Conservation (phyloP, 2,113 vertebrate genomes). For the Naja naja region DNA sequence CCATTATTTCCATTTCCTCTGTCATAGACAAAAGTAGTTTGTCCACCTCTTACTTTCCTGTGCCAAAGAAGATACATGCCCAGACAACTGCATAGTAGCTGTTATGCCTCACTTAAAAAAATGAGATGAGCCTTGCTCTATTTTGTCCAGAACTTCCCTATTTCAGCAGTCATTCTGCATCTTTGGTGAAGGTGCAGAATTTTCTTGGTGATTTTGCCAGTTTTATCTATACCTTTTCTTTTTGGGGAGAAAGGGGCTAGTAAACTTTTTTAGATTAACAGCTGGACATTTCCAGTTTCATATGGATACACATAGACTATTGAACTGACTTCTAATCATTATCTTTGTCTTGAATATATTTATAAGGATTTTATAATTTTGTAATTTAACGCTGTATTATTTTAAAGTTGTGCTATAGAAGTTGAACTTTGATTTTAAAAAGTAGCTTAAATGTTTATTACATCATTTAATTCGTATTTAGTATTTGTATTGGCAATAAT, state of each 20-base stretch:
- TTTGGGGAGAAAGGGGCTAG: neutral
- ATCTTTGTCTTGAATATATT: neutral
- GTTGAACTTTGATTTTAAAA: neutral
- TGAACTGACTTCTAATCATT: neutral
- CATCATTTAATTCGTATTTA: neutral
- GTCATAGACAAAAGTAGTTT: neutral
- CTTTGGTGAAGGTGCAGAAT: neutral
- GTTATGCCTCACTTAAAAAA: neutral
- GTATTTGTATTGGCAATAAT: neutral
- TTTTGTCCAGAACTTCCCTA: neutral
- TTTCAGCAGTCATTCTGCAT: neutral
- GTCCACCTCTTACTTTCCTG: neutral
- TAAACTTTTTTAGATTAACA: neutral
- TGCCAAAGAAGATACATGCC: neutral
- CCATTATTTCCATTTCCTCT: neutral
- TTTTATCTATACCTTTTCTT: neutral
- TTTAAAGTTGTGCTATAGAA: neutral
- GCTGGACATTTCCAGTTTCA: neutral
- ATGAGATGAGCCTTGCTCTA: neutral
- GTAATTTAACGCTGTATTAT: neutral
- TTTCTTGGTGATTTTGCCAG: neutral
- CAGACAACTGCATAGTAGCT: neutral
- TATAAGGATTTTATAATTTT: neutral
- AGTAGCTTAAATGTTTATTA: neutral
- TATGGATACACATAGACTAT: neutral